Conservation (phyloP, 1,140 invertebrate genomes). For the Pentalonia nigronervosa region DNA sequence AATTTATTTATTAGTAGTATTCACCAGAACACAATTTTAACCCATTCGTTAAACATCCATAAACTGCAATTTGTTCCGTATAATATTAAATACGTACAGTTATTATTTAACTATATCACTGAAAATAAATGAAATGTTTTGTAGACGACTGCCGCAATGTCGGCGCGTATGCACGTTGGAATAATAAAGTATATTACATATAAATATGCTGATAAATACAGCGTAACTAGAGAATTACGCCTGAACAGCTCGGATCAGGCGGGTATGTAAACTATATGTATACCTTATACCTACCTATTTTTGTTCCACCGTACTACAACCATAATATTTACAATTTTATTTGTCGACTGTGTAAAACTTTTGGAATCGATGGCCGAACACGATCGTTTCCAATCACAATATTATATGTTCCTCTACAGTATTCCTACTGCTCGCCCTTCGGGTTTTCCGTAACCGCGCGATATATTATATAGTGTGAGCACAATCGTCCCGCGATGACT, state of each 20-base stretch:
- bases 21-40: background rate
- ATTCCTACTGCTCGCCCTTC: background rate
- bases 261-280: too few species aligned
- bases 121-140: background rate
- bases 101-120: background rate
- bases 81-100: background rate
- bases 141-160: background rate
- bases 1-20: background rate
- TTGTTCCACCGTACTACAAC: background rate
- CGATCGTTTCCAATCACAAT: background rate
- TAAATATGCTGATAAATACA: background rate
- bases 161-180: background rate
- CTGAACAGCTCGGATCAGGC: background rate
- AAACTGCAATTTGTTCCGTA: background rate
- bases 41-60: background rate
- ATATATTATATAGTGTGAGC: too few species aligned
- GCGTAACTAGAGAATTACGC: background rate
- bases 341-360: background rate
- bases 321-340: background rate
- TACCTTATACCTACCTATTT: too few species aligned
- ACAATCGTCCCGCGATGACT: background rate
- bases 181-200: background rate
- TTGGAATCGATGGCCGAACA: background rate
- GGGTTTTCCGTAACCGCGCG: background rate
- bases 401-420: background rate